These are phyloP conservation scores for Alces alces DNA, from an alignment of 2,113 vertebrate genomes.

Conservation along the genomic window DNA sequence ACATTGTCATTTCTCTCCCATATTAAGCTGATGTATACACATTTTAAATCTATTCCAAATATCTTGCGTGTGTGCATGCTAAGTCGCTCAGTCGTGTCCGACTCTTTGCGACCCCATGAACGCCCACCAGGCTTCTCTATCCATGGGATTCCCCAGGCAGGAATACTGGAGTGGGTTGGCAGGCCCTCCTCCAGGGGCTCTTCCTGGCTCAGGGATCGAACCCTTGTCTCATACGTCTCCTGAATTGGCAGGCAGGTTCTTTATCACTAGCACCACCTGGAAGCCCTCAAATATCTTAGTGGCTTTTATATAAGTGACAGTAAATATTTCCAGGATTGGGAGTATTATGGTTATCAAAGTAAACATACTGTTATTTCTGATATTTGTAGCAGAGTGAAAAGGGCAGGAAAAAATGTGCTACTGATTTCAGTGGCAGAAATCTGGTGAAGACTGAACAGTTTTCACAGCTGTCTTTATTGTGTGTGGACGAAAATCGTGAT, in stretches of 20 bases:
- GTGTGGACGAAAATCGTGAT: constrained; percentile 13
- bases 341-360: background rate
- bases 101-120: background rate
- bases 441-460: background rate
- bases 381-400: constrained; percentile 9
- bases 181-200: background rate
- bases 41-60: background rate
- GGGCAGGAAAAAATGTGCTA: background rate
- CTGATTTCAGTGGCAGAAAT: background rate
- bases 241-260: background rate
- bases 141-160: background rate
- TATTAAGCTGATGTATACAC: background rate
- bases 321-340: background rate
- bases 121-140: background rate
- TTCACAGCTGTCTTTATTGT: background rate
- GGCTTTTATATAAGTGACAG: background rate
- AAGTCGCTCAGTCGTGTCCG: background rate
- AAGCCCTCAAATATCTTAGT: constrained; percentile 12
- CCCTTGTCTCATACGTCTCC: background rate
- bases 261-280: background rate
- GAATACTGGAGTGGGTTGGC: background rate
- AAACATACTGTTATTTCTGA: constrained; percentile 55
- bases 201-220: background rate
- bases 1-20: background rate
- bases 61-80: background rate